A percentile compares a stretch with the other conserved stretches of the same genome.
phyloP scores from a whole-genome alignment of 2,888 invertebrate genomes.

The Phragmatobia fuliginosa region DNA sequence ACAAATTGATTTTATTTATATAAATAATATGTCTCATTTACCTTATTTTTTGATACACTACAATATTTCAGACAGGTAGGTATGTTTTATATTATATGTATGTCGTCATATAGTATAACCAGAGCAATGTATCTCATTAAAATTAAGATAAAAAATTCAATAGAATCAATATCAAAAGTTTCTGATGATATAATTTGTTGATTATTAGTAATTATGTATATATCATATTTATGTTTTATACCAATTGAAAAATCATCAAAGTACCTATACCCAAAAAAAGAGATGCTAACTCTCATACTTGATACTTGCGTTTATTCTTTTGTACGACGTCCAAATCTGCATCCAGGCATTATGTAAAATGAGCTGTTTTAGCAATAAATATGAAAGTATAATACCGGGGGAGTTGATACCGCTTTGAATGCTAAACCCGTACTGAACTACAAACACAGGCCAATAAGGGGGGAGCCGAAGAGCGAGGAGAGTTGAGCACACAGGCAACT shows the following conservation, averaged over 20 bases:
- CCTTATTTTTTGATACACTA: constrained; percentile 60
- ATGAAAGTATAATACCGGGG: constrained; percentile 81
- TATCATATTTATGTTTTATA: no score
- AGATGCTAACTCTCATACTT: constrained; percentile 17
- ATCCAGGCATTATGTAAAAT: constrained; percentile 62
- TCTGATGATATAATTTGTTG: no score
- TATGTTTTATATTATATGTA: not conserved
- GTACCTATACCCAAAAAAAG: no score
- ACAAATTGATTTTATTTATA: constrained; percentile 84
- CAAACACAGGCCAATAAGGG: constrained; percentile 72
- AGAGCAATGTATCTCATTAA: not conserved
- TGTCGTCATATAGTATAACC: not conserved
- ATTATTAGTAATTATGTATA: no score
- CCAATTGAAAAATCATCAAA: not conserved
- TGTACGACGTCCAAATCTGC: constrained; percentile 50
- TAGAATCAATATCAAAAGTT: not conserved
- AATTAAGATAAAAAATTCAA: not conserved
- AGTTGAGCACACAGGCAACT: constrained; percentile 67
- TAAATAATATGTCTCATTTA: constrained; percentile 73
- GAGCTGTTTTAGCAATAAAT: constrained; percentile 81
- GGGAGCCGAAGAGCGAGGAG: constrained; percentile 55
- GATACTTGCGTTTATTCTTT: constrained; percentile 36
- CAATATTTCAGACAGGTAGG: not conserved
- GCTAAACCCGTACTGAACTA: constrained; percentile 83
- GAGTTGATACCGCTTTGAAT: constrained; percentile 82